Evolutionary conservation across 2,797 vertebrate species (phyloP).

Genomic region (Enteromius fasciolatus): DNA sequence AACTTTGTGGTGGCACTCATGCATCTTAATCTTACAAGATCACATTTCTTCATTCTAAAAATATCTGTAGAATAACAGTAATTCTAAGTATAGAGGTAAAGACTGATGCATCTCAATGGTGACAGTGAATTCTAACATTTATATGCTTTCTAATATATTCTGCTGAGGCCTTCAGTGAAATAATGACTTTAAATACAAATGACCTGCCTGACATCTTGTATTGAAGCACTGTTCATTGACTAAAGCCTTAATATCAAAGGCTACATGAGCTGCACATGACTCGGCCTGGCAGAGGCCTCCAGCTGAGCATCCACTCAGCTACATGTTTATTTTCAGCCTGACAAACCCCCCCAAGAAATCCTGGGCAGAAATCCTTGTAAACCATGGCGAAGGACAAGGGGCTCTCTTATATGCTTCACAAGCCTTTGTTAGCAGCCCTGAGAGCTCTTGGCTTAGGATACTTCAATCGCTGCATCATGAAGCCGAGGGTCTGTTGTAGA

Average conservation of each 20-base stretch:
- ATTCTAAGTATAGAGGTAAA: not conserved
- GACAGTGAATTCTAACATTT: not conserved
- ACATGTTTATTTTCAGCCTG: slow-evolving; percentile 23
- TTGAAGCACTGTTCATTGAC: slow-evolving; percentile 26
- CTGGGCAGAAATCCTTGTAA: slow-evolving; percentile 6
- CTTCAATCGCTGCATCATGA: slow-evolving; percentile 9
- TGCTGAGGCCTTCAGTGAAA: not conserved
- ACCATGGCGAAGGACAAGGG: slow-evolving; percentile 11
- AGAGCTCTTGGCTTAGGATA: slow-evolving; percentile 3
- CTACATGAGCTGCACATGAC: slow-evolving; percentile 14
- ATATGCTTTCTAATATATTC: not conserved
- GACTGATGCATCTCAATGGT: not conserved
- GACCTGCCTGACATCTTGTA: not conserved
- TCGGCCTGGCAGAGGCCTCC: not conserved
- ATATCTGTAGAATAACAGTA: not conserved
- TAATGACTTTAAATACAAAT: not conserved
- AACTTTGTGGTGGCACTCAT: not conserved
- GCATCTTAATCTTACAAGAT: not conserved
- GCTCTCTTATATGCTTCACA: slow-evolving; percentile 27
- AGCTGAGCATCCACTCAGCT: slow-evolving; percentile 15
- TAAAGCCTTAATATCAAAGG: slow-evolving; percentile 25
- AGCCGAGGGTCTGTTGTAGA: slow-evolving; percentile 14
- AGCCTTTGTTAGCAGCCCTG: slow-evolving; percentile 13
- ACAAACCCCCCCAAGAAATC: not conserved
- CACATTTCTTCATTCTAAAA: no score